Conservation (phyloP, 2,797 vertebrate genomes). For the Pipistrellus pygmaeus region DNA sequence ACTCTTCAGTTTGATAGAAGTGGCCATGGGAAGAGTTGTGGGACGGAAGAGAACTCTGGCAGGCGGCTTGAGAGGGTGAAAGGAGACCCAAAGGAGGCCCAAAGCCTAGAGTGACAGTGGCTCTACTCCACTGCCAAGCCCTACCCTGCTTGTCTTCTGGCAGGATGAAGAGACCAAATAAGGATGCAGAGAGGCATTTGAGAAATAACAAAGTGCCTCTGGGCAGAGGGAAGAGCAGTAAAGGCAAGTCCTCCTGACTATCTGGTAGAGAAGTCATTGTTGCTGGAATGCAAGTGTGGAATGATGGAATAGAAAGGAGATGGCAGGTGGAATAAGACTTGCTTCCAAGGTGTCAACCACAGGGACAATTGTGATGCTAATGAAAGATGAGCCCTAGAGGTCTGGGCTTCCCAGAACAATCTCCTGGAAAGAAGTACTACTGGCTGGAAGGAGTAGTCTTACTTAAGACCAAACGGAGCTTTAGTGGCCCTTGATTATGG, state of each 20-base stretch:
- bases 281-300: no score
- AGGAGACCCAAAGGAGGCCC: background rate
- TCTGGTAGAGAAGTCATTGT: no score
- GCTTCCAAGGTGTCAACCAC: background rate
- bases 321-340: no score
- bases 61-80: background rate
- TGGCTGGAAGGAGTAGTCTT: rapidly evolving
- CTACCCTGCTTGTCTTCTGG: background rate
- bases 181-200: background rate
- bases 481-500: rapidly evolving
- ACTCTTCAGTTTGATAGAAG: background rate
- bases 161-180: background rate
- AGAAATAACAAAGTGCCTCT: background rate
- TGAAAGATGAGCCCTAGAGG: background rate
- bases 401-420: background rate
- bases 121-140: background rate
- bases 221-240: background rate
- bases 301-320: background rate
- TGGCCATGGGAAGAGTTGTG: background rate
- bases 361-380: background rate
- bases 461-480: background rate
- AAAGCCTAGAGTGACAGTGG: background rate
- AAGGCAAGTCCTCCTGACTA: background rate
- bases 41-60: background rate
- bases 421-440: no score